Conservation (phyloP, 2,797 vertebrate genomes). For the Channallabes apus region DNA sequence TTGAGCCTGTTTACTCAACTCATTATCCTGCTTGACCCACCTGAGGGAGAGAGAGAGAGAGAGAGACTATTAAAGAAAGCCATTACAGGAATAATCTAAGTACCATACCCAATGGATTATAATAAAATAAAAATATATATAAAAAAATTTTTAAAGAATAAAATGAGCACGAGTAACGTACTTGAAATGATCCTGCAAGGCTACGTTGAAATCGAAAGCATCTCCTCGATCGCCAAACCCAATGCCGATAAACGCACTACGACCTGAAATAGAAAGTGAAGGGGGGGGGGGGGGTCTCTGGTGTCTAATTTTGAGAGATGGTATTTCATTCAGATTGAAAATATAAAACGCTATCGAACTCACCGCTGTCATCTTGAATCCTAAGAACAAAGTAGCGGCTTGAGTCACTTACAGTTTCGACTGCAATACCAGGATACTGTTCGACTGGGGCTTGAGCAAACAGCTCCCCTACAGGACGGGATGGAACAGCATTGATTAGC, state of each 20-base stretch:
- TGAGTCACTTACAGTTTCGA: constrained; percentile 91
- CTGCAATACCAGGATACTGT: constrained; percentile 83
- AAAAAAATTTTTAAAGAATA: background rate
- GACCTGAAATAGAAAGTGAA: constrained; percentile 70
- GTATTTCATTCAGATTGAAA: constrained; percentile 20
- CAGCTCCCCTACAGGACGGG: constrained; percentile 79
- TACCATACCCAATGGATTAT: background rate
- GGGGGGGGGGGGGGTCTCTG: too few species aligned
- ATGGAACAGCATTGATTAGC: background rate
- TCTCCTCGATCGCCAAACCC: constrained; percentile 92
- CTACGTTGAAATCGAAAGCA: constrained; percentile 93
- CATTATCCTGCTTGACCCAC: constrained; percentile 92
- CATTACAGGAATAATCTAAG: background rate
- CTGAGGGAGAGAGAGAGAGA: constrained; percentile 61
- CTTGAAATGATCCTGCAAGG: constrained; percentile 97
- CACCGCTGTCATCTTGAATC: constrained; percentile 90
- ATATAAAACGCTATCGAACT: constrained; percentile 39
- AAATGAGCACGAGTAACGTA: constrained; percentile 64
- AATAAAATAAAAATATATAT: too few species aligned
- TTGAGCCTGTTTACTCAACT: constrained; percentile 86
- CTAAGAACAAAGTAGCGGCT: constrained; percentile 91
- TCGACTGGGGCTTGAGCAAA: constrained; percentile 90
- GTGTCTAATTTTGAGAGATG: background rate
- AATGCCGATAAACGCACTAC: constrained; percentile 92
- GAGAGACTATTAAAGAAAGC: background rate